Conservation (phyloP, 1,140 invertebrate genomes). For the Listronotus oregonensis region DNA sequence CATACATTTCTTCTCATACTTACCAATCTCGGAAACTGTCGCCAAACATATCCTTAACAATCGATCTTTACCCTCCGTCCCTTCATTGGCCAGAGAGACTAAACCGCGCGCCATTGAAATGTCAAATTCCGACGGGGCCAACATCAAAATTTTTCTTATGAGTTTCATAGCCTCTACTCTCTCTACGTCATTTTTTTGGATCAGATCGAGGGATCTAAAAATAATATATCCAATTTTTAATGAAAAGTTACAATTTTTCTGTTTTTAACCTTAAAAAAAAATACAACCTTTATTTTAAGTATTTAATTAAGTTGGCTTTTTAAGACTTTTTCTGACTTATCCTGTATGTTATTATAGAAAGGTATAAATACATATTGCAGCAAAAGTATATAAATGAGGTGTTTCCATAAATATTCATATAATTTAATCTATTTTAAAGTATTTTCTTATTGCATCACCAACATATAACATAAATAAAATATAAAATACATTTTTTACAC, state of each 20-base stretch:
- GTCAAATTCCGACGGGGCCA: conserved; percentile 70
- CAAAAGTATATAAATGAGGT: no score
- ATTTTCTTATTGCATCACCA: not conserved
- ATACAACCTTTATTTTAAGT: no score
- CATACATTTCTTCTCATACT: conserved; percentile 29
- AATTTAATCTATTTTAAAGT: no score
- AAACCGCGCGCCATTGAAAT: conserved; percentile 72
- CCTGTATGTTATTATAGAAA: no score
- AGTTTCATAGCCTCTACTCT: conserved; percentile 87
- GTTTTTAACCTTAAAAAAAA: no score
- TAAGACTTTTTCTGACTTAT: no score
- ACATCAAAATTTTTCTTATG: conserved; percentile 70
- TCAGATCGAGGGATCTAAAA: conserved; percentile 77
- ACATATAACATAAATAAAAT: not conserved
- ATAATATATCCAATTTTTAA: conserved; percentile 37
- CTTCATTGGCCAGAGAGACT: conserved; percentile 80
- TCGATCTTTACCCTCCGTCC: conserved; percentile 77
- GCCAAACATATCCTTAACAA: conserved; percentile 81
- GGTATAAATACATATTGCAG: no score
- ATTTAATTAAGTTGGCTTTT: no score
- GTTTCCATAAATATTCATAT: no score
- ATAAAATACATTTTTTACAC: conserved; percentile 13
- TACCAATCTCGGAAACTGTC: conserved; percentile 82
- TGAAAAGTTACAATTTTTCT: no score
- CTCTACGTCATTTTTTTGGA: conserved; percentile 84